Evolutionary conservation across 2,888 invertebrate genomes (phyloP), one percentile per base, ranked within the genome.

Genomic region (Minunthozetes semirufus): DNA sequence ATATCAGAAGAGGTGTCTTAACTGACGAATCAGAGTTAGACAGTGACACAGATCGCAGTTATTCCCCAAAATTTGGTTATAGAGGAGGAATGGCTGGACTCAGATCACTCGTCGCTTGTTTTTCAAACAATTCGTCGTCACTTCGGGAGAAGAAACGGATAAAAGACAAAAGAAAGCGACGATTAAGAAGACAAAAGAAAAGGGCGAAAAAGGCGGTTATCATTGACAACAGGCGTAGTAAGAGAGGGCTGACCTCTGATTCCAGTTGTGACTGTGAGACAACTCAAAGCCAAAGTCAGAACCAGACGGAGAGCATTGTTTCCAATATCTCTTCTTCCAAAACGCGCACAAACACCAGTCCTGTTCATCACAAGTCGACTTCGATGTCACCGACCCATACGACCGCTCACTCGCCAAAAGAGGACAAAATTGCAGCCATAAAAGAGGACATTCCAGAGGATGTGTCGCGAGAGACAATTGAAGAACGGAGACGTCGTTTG

Each of bases 21-120:
- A 77, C 77, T 13, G 77, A 77, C 38, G 77, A 77, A 27, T 77
- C 77, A 4, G 77, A 77, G 42, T 25, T 73, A 9, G 77, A 77
- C 19, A 63, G 38, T 5, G 76, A 77, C 9, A 70, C 68, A 22
- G 75, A 77, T 27, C 50, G 75, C 29, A 75, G 75, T 48, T 42
- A 59, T 61, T 56, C 53, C 8, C 56, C 75, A 42, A 72, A 19
- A 27, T 25, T 70, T 15, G 27, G 72, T 15, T 29, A 25, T n/a
- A 27, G n/a, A 25, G 50, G 27, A 19, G 59, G 48, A 38, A 75
- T 70, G 59, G 61, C 71, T 22, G 75, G 75, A 3, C 38, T 75
- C 5, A 19, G 72, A 19, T 72, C 72, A 22, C 48, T 75, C n/a
- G 75, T 75, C 33, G 29, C 75, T 13, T 75, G 75, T 59, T 75